Evolutionary conservation across 2,113 vertebrate genomes (phyloP), one percentile per base, ranked within the genome.

Genomic region (Rallus limicola): DNA sequence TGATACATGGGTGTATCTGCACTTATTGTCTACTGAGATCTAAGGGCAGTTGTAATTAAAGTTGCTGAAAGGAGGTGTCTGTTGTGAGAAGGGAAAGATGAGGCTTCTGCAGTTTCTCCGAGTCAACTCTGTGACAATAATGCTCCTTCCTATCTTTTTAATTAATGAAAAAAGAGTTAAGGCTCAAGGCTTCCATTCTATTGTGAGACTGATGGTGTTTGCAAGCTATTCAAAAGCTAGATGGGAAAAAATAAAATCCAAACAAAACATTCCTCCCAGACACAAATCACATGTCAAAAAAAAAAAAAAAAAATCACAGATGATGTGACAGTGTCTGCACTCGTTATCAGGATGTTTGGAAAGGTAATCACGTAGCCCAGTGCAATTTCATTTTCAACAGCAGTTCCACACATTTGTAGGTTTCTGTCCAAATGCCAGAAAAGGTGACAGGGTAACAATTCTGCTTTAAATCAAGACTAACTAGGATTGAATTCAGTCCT

Each of bases 381-480:
- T n/a, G 69, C 67, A 81, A 88, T 85, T 95, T 59, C n/a, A 46
- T 82, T 82, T 72, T 68, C 92, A 81, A 56, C 1, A 3, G 53
- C 65, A 90, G 33, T 28, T 93, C 79, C 90, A 85, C 65, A 82
- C 46, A 59, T 75, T 63, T 71, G 31, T 15, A 88, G 65, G 44
- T 82, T 94, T 88, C 56, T 93, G 68, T 94, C 58, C 74, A 87
- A 92, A 93, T 34, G 55, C 52, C 74, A 92, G 69, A 79, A 83
- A 77, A 90, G 56, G 84, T 81, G 92, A 93, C 53, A 93, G 67
- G 59, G 71, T 88, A 95, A 87, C 36, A 53, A 88, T 75, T 90
- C 90, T 67, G 64, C 50, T 91, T 85, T 65, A 93, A 90, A 88
- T 82, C 71, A 90, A 88, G 85, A 83, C 64, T 78, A 94, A 88